phyloP scores from a whole-genome alignment of 2,113 vertebrate species.

The Lagopus muta region DNA sequence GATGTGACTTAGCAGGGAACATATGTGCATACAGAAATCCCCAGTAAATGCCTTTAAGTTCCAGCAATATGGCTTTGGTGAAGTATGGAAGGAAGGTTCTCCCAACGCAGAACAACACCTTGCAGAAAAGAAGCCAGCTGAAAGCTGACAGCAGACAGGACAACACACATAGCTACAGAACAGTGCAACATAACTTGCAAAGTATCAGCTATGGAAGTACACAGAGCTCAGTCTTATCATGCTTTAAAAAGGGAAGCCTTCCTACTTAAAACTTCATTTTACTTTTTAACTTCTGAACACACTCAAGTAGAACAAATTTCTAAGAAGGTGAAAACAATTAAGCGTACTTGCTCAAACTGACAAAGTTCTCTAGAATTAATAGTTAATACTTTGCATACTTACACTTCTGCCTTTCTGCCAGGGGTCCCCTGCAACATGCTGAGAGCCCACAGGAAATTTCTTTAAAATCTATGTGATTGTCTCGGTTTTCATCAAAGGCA shows the following conservation, averaged over 20 bases:
- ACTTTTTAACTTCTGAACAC: not conserved
- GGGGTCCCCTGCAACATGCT: constrained; percentile 94
- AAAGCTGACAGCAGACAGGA: constrained; percentile 1
- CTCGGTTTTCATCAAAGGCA: constrained; percentile 98
- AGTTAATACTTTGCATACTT: constrained; percentile 74
- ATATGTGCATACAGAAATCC: constrained; percentile 18
- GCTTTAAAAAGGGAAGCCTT: not conserved
- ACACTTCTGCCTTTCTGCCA: constrained; percentile 99
- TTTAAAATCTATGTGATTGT: constrained; percentile 99
- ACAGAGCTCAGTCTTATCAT: not conserved
- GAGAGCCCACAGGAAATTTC: constrained; percentile 99
- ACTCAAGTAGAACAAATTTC: not conserved
- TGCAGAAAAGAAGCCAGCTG: not conserved
- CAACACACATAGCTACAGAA: not conserved
- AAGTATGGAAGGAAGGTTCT: not conserved
- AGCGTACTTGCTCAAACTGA: not conserved
- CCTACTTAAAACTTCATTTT: not conserved
- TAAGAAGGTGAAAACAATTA: not conserved
- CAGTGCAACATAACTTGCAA: not conserved
- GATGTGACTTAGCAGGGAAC: constrained; percentile 18
- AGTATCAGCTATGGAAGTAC: not conserved
- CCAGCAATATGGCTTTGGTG: not conserved
- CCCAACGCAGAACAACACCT: not conserved
- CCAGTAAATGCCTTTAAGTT: constrained; percentile 12
- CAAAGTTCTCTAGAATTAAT: not conserved